Conservation (phyloP, 1,140 invertebrate genomes). For the Rhagoletis zephyria region DNA sequence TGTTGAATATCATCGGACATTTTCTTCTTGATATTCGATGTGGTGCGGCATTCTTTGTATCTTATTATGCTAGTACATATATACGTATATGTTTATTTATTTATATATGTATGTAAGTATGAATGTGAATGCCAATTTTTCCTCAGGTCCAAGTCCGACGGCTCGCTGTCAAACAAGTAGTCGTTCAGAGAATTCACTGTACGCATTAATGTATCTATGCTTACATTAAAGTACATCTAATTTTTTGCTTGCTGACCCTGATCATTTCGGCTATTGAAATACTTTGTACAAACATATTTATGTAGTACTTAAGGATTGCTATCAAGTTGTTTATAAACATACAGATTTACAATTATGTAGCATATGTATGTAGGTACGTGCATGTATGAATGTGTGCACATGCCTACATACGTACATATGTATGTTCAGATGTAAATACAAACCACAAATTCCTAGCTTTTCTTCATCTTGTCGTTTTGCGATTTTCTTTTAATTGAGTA, state of each 20-base stretch:
- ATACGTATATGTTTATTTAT: neutral
- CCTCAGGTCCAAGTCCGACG: too few species aligned
- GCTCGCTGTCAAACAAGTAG: too few species aligned
- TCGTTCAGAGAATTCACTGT: too few species aligned
- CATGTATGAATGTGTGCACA: neutral
- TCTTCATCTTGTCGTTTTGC: neutral
- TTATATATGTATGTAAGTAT: neutral
- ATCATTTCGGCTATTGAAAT: neutral
- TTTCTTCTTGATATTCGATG: neutral
- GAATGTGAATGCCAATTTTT: neutral
- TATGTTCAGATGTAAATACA: too few species aligned
- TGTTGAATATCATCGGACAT: slow-evolving; percentile 37
- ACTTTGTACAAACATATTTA: neutral
- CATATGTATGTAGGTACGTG: neutral
- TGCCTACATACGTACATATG: neutral
- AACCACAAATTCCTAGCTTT: neutral
- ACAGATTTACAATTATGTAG: neutral
- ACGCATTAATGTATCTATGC: too few species aligned
- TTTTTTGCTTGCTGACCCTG: slow-evolving; percentile 20
- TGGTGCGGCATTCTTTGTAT: too few species aligned
- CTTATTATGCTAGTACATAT: neutral
- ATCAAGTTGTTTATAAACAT: neutral
- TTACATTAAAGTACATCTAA: neutral
- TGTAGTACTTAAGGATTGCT: too few species aligned
- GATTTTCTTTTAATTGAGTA: neutral